Base-by-base conservation (phyloP, 1,140 invertebrate species). In the Macrosteles quadrilineatus region DNA sequence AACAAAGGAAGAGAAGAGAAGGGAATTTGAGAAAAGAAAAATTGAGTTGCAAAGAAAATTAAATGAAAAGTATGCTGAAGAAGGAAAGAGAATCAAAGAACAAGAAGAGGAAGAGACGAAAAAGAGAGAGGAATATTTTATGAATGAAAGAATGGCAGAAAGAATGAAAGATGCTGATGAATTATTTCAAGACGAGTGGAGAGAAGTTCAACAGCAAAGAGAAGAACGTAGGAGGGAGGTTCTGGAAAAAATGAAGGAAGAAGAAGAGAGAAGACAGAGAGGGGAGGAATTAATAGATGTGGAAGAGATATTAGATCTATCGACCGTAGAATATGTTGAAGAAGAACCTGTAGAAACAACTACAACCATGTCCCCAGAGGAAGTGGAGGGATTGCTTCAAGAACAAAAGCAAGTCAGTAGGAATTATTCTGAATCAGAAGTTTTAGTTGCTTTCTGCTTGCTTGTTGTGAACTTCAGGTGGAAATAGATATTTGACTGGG, bases 1-100 rank as follows among this genome's bases (percentile, higher is more conserved):
- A 21, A 75, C 76, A 72, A 68, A 77, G 76, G 73, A 47, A 73
- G 64, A 72, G 40, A 65, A 27, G 67, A 43, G 75, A 73, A 29
- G 75, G 74, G 47, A 63, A 73, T 63, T 70, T 71, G 21, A 67
- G 74, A 71, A 64, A 67, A 62, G 17, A 69, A 31, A 19, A 50
- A 3, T 50, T 3, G 47, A 50, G n/a, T n/a, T 19, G n/a, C 47
- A 19, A 17, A 4, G 47, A 75, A 70, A 72, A 62, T 43, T 55
- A 72, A 53, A 57, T 76, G 71, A 65, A 68, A 68, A 17, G 66
- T 21, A 17, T 21, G 3, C 2, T 4, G 47, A 50, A 50, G 47
- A 50, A 50, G 47, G 32, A 14, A 36, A 36, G 14, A 36, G 14
- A 36, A 36, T 36, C 32, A 36, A 59, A 59, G 25, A 59, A 29